Evolutionary conservation across 2,113 vertebrate genomes (phyloP).

Genomic region (Eleginops maclovinus): DNA sequence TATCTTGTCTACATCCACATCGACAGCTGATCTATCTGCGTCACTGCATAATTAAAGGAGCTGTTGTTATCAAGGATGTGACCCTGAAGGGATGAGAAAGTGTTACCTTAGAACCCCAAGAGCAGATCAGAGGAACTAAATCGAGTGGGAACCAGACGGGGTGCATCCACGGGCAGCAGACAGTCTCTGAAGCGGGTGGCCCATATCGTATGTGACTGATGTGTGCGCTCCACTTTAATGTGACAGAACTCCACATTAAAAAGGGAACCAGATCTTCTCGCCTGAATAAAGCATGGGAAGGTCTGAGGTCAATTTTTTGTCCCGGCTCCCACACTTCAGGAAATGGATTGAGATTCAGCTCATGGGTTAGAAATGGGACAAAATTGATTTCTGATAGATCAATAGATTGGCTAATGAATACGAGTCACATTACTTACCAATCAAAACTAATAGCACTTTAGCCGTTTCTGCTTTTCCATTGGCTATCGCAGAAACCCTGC

Average conservation of each 20-base stretch:
- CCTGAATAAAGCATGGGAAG: constrained; percentile 8
- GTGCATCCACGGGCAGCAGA: constrained; percentile 29
- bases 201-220: constrained; percentile 41
- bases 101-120: constrained; percentile 64
- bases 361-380: constrained; percentile 53
- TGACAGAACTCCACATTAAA: constrained; percentile 30
- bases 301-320: constrained; percentile 33
- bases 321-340: constrained; percentile 39
- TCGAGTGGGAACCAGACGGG: constrained; percentile 20
- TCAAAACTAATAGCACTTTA: constrained; percentile 73
- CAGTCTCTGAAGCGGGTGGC: constrained; percentile 27
- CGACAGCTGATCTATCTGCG: constrained; percentile 74
- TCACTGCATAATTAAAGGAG: constrained; percentile 82
- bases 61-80: constrained; percentile 70
- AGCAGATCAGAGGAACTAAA: constrained; percentile 48
- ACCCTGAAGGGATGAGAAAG: constrained; percentile 75
- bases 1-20: constrained; percentile 71
- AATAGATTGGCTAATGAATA: constrained; percentile 70
- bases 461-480: constrained; percentile 55
- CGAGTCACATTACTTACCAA: constrained; percentile 67
- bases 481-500: constrained; percentile 25
- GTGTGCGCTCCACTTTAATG: constrained; percentile 21
- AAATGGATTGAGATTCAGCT: constrained; percentile 71
- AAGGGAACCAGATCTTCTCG: constrained; percentile 25
- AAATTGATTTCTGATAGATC: constrained; percentile 70